phyloP scores from a whole-genome alignment of 2,888 invertebrate genomes.

The Drosophila imparisetae region DNA sequence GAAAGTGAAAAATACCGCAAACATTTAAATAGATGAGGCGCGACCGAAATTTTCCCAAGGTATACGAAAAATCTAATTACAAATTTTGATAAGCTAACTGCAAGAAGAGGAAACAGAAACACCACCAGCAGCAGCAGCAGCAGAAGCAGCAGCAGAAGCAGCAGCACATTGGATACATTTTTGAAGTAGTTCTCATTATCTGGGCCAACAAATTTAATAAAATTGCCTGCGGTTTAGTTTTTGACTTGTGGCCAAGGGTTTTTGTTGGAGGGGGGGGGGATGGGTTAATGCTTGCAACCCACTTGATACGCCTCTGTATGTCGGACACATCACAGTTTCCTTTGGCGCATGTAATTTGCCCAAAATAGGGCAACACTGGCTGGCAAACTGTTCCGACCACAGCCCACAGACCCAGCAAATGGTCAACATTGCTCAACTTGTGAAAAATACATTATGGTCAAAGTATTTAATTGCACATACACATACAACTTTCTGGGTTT shows the following conservation, averaged over 20 bases:
- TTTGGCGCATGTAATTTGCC: slow-evolving; percentile 71
- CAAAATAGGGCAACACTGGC: slow-evolving; percentile 25
- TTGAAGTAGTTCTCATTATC: slow-evolving; percentile 57
- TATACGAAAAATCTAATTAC: slow-evolving; percentile 66
- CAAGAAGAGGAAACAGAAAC: slow-evolving; percentile 32
- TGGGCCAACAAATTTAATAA: slow-evolving; percentile 65
- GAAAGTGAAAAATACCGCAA: slow-evolving; percentile 39
- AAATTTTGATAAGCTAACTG: slow-evolving; percentile 70
- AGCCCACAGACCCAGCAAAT: slow-evolving; percentile 69
- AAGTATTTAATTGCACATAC: slow-evolving; percentile 76
- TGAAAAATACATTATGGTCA: slow-evolving; percentile 78
- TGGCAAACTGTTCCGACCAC: slow-evolving; percentile 7
- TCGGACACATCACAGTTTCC: slow-evolving; percentile 60
- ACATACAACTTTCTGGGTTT: slow-evolving; percentile 54
- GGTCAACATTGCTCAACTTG: slow-evolving; percentile 79
- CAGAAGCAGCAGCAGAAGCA: not conserved
- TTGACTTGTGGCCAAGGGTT: slow-evolving; percentile 65
- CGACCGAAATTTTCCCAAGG: slow-evolving; percentile 37
- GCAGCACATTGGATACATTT: slow-evolving; percentile 32
- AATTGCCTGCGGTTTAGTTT: slow-evolving; percentile 76
- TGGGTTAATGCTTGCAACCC: not conserved
- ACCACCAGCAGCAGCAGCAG: not conserved
- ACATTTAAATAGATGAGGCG: slow-evolving; percentile 58
- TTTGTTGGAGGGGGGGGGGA: not conserved
- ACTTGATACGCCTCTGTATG: slow-evolving; percentile 10